Base-by-base conservation (phyloP, 1,140 invertebrate genomes). In the Lerema accius region DNA sequence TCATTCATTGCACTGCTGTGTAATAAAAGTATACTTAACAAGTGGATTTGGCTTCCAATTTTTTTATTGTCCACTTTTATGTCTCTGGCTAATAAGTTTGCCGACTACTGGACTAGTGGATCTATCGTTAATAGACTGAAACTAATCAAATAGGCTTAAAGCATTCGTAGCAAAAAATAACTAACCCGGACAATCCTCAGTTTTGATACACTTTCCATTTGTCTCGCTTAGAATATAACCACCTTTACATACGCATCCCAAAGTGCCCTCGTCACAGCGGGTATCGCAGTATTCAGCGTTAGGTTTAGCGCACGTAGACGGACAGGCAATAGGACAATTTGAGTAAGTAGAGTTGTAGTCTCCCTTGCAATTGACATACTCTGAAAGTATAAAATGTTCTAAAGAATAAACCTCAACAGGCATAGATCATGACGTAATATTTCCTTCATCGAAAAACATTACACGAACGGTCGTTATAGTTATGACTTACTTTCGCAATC, bases 141-240 rank as follows among this genome's bases (percentile, higher is more conserved):
- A n/a, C n/a, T n/a, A n/a, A n/a, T n/a, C n/a, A n/a, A n/a, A n/a
- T n/a, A n/a, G n/a, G n/a, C n/a, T n/a, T n/a, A n/a, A n/a, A n/a
- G n/a, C n/a, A n/a, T n/a, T n/a, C n/a, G n/a, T 23, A 23, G 2
- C n/a, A n/a, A 7, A 37, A 37, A 3, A 7, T 4, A 11, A 37
- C 43, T 69, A 62, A 79, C 77, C 69, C 16, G 78, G 78, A 56
- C 78, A 81, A 10, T 75, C 66, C 0, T 64, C 15, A 2, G 64
- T 56, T 6, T 50, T 17, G 42, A 79, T 73, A 51, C 79, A 81
- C 32, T 66, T 23, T 6, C 65, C 73, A 46, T 73, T 51, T 46
- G 9, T 23, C 26, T 63, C 23, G 32, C 65, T 63, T 0, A 67
- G 40, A 37, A 78, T 40, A 17, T 71, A 78, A 6, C 56, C 65